These are phyloP conservation scores for Perca fluviatilis DNA, from an alignment of 2,113 vertebrate genomes.

Conservation along the genomic window DNA sequence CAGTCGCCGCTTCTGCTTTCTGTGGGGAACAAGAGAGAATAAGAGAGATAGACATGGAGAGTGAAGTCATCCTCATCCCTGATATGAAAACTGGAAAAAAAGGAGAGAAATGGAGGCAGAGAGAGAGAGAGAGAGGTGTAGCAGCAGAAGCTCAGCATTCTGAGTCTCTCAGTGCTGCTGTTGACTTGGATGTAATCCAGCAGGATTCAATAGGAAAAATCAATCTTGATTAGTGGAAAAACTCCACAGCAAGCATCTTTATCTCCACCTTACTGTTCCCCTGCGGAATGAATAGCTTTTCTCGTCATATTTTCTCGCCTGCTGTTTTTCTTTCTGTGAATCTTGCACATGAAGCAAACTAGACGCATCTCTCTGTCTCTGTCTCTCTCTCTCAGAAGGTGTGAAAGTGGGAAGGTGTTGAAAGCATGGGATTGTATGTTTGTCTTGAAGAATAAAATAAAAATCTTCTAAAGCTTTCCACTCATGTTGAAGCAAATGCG, in stretches of 20 bases:
- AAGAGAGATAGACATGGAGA: background rate
- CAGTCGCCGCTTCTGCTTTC: conserved; percentile 13
- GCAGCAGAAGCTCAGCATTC: conserved; percentile 20
- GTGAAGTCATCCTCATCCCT: conserved; percentile 30
- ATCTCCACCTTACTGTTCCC: background rate
- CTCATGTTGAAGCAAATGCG: background rate
- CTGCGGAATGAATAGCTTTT: background rate
- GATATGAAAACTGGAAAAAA: background rate
- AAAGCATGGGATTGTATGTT: background rate
- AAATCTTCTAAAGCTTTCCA: background rate
- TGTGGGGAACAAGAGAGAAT: background rate
- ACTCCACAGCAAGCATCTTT: conserved; percentile 11
- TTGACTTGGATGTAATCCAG: conserved; percentile 27
- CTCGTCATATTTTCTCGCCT: background rate
- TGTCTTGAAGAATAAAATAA: background rate
- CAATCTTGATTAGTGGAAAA: conserved; percentile 53
- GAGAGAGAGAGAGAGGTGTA: background rate
- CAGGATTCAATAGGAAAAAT: conserved; percentile 32
- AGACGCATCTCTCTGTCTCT: background rate
- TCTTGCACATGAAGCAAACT: background rate
- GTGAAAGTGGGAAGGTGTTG: conserved; percentile 52
- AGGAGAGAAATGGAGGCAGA: background rate
- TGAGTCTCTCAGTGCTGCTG: conserved; percentile 14
- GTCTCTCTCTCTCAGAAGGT: conserved; percentile 12
- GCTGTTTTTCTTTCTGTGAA: background rate